Conservation (phyloP, 2,797 vertebrate species). For the Limnodromus scolopaceus region DNA sequence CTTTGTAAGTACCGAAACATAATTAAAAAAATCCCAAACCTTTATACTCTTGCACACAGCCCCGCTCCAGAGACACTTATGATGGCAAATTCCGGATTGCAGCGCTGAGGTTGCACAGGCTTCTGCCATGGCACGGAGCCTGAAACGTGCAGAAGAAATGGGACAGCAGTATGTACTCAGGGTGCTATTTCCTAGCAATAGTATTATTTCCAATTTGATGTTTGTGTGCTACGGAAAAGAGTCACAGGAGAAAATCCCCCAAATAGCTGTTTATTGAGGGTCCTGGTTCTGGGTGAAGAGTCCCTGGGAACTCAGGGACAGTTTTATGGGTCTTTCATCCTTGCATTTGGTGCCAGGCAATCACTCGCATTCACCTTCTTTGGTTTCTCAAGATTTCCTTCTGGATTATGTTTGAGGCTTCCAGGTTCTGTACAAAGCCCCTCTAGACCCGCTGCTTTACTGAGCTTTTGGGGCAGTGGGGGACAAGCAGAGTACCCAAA, state of each 20-base stretch:
- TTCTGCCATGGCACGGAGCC: background rate
- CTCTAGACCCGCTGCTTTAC: background rate
- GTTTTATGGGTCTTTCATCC: background rate
- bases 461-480: accelerated
- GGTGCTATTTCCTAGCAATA: background rate
- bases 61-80: background rate
- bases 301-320: accelerated
- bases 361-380: background rate
- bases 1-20: background rate
- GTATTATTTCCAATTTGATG: background rate
- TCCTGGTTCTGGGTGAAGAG: background rate
- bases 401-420: background rate
- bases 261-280: background rate
- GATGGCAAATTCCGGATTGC: background rate
- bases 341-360: background rate
- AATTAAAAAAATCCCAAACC: background rate
- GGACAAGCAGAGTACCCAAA: accelerated
- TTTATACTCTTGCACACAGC: background rate
- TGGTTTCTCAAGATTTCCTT: background rate
- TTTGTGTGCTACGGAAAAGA: background rate
- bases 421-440: background rate
- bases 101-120: background rate
- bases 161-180: background rate
- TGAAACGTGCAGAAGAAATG: background rate
- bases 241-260: background rate